Conservation (phyloP, 2,113 vertebrate genomes). For the Megalops atlanticus region DNA sequence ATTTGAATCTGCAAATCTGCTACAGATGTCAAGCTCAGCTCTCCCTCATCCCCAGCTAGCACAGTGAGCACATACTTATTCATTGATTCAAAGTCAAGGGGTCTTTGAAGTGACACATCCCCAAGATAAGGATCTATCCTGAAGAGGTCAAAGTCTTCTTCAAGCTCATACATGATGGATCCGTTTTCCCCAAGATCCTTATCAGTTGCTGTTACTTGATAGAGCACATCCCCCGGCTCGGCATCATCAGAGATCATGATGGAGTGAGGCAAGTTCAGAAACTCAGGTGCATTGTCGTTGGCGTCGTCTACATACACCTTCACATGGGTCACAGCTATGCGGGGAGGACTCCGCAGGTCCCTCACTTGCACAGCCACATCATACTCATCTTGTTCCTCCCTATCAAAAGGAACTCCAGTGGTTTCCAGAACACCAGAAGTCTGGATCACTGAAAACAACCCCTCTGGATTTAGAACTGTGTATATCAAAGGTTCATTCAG, state of each 20-base stretch:
- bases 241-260: constrained; percentile 81
- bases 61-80: constrained; percentile 87
- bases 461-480: constrained; percentile 78
- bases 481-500: constrained; percentile 87
- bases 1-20: constrained; percentile 85
- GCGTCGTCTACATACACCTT: constrained; percentile 84
- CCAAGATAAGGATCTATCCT: constrained; percentile 87
- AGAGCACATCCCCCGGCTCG: constrained; percentile 90
- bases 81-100: constrained; percentile 86
- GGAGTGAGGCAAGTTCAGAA: constrained; percentile 86
- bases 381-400: constrained; percentile 77
- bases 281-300: constrained; percentile 86
- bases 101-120: constrained; percentile 86
- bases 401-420: constrained; percentile 81
- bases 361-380: constrained; percentile 82
- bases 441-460: constrained; percentile 75
- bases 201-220: constrained; percentile 86
- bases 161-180: constrained; percentile 78
- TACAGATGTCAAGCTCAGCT: constrained; percentile 69
- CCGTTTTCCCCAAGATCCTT: constrained; percentile 82
- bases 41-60: constrained; percentile 80
- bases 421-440: constrained; percentile 88
- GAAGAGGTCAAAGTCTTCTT: constrained; percentile 86
- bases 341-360: constrained; percentile 77
- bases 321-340: constrained; percentile 79